Conservation (phyloP, 2,888 invertebrate species). For the Ommatoiulus sabulosus region DNA sequence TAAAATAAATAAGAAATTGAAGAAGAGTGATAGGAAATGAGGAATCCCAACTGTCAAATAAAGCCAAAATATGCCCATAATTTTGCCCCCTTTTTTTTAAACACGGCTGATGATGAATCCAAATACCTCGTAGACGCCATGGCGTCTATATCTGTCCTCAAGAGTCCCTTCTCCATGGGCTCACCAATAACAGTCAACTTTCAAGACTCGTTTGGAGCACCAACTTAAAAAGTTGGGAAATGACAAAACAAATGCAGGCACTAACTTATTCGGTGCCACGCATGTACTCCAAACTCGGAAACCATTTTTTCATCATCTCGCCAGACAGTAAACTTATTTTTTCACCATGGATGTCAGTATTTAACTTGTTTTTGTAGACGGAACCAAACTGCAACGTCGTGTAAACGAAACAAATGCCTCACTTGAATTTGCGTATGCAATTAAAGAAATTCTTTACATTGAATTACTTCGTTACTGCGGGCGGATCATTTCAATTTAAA, state of each 20-base stretch:
- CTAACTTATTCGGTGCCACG: conserved; percentile 14
- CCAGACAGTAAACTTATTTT: neutral
- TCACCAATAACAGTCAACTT: neutral
- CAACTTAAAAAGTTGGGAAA: conserved; percentile 4
- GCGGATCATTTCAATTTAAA: too few species aligned
- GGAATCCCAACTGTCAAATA: conserved; percentile 36
- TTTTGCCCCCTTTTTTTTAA: neutral
- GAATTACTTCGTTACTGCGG: neutral
- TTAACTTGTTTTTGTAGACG: neutral
- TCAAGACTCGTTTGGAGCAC: neutral
- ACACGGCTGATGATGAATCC: conserved; percentile 13
- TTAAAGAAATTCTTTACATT: neutral
- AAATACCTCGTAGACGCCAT: neutral
- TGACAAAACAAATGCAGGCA: conserved; percentile 18
- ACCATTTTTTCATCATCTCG: neutral
- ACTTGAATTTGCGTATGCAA: neutral
- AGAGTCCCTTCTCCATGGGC: neutral
- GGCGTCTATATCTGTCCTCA: neutral
- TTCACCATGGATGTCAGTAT: neutral
- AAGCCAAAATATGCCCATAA: neutral
- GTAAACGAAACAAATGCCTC: neutral
- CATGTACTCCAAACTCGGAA: neutral
- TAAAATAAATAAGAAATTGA: neutral
- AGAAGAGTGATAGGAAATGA: neutral
- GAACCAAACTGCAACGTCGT: neutral